phyloP scores from a whole-genome alignment of 2,888 invertebrate species.

The Cataglyphis cursor region DNA sequence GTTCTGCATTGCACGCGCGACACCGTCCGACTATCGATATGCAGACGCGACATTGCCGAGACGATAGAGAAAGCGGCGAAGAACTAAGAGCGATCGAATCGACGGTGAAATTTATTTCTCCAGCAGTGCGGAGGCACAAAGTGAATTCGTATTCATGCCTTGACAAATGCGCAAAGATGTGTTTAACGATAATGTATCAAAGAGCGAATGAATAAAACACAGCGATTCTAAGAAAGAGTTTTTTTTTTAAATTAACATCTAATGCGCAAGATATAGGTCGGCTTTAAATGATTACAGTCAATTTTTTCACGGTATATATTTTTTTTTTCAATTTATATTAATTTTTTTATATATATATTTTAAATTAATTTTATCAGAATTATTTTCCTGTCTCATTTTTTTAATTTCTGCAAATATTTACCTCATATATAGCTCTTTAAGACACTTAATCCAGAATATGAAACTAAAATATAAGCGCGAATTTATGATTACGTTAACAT shows the following conservation, averaged over 20 bases:
- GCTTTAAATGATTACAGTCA: not conserved
- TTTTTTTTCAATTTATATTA: not conserved
- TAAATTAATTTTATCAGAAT: too few species aligned
- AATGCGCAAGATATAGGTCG: not conserved
- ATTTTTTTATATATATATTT: not conserved
- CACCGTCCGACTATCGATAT: constrained; percentile 54
- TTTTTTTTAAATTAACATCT: not conserved
- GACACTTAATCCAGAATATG: not conserved
- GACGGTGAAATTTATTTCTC: constrained; percentile 66
- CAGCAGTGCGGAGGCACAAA: constrained; percentile 13
- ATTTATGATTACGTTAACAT: constrained; percentile 30
- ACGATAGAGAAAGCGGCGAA: constrained; percentile 16
- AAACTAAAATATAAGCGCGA: not conserved
- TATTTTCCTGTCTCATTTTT: not conserved
- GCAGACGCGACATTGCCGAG: constrained; percentile 35
- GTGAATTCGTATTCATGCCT: constrained; percentile 47
- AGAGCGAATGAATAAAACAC: constrained; percentile 36
- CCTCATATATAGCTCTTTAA: not conserved
- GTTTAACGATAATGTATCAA: constrained; percentile 33
- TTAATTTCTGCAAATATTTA: not conserved
- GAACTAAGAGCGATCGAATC: constrained; percentile 38
- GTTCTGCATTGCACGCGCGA: constrained; percentile 29
- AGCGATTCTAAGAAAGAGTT: not conserved
- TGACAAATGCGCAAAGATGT: constrained; percentile 25
- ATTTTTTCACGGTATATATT: not conserved